Evolutionary conservation across 37 sponge, comb jelly and placozoan genomes (phyloP).

Genomic region (Halisarca cf. caerulea): DNA sequence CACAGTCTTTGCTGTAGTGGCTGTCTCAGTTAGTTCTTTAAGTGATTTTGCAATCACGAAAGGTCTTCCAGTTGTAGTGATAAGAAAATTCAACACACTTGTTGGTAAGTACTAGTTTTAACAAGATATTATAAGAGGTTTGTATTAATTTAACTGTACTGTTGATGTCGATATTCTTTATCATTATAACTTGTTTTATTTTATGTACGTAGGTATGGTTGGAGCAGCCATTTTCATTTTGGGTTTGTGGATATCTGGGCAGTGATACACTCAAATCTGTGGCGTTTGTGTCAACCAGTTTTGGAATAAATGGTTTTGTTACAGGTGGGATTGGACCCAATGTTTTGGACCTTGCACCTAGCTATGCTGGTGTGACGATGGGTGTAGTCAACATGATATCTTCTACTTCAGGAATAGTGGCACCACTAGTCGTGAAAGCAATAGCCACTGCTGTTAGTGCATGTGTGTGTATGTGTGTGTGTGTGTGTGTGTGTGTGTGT

Average conservation of each 20-base stretch:
- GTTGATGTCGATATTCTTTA: too few species aligned
- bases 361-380: slow-evolving; percentile 84
- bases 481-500: not conserved
- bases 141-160: too few species aligned
- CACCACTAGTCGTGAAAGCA: slow-evolving; percentile 73
- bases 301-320: slow-evolving; percentile 51
- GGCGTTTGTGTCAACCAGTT: slow-evolving; percentile 50
- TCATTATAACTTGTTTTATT: too few species aligned
- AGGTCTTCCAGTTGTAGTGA: slow-evolving; percentile 47
- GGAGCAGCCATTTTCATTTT: too few species aligned
- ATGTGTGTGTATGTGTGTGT: not conserved
- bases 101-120: slow-evolving; percentile 46
- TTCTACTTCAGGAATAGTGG: slow-evolving; percentile 84
- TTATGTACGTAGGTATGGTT: too few species aligned
- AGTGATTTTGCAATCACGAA: slow-evolving; percentile 60
- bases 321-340: slow-evolving; percentile 70
- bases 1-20: slow-evolving; percentile 26
- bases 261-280: slow-evolving; percentile 38
- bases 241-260: slow-evolving; percentile 73
- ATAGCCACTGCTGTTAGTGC: slow-evolving; percentile 63
- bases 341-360: slow-evolving; percentile 88
- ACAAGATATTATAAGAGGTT: too few species aligned
- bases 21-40: slow-evolving; percentile 32
- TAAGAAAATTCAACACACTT: slow-evolving; percentile 61
- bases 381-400: slow-evolving; percentile 79